Percentiles rank a stretch among this genome's conserved stretches.
Conservation (phyloP, 2,797 vertebrate species). For the Galaxias olidus region DNA sequence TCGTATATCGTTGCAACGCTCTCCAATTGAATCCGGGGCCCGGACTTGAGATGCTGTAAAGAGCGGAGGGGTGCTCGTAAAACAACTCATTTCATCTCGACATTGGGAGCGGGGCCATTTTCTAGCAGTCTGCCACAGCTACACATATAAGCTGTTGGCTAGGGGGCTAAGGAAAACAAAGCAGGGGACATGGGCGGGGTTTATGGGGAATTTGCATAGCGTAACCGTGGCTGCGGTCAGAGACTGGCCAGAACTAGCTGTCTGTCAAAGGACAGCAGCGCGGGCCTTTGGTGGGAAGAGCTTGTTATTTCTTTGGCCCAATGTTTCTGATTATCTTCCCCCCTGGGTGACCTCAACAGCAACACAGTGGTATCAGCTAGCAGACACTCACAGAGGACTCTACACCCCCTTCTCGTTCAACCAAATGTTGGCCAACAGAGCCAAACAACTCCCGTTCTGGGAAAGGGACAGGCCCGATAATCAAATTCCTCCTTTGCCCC, state of each 20-base stretch:
- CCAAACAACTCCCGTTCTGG: conserved; percentile 29
- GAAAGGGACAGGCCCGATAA: conserved; percentile 55
- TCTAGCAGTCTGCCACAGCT: background rate
- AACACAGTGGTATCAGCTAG: too few relatives aligned
- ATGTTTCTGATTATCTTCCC: too few relatives aligned
- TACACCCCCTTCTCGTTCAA: conserved; percentile 35
- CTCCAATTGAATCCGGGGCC: background rate
- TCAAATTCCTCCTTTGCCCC: conserved; percentile 65
- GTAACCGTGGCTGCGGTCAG: conserved; percentile 24
- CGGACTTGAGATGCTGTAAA: background rate
- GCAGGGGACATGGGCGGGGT: conserved; percentile 35
- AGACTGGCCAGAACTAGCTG: too few relatives aligned
- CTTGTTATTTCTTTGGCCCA: too few relatives aligned
- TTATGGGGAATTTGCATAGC: conserved; percentile 37
- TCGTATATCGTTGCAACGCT: background rate
- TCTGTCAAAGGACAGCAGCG: too few relatives aligned
- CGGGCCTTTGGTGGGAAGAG: too few relatives aligned
- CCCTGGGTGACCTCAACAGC: too few relatives aligned
- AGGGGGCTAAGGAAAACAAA: conserved; percentile 25
- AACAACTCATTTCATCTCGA: background rate
- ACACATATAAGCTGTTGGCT: conserved; percentile 10
- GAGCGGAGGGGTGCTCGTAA: background rate
- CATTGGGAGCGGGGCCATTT: too few relatives aligned
- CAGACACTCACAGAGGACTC: conserved; percentile 14
- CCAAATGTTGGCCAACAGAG: conserved; percentile 68